Percentiles rank a stretch among this genome's conserved stretches.
These are phyloP conservation scores for Macquaria ambigua DNA, from an alignment of 2,113 vertebrate species.

Conservation along the genomic window DNA sequence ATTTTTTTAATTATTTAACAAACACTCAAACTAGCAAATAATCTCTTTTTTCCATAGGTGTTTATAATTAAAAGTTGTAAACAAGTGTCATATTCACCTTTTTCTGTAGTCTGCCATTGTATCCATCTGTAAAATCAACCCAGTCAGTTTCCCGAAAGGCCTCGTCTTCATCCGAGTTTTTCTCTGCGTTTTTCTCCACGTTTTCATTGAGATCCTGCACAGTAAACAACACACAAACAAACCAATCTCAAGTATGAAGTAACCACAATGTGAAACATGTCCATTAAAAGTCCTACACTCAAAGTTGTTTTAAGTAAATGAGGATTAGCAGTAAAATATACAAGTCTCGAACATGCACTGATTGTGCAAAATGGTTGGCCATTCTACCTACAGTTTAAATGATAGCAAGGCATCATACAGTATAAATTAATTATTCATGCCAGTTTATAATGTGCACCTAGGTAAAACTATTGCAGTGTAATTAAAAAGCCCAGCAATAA, in stretches of 20 bases:
- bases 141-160: slow-evolving; percentile 77
- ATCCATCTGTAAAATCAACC: slow-evolving; percentile 79
- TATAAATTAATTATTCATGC: not conserved
- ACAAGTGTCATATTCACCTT: slow-evolving; percentile 70
- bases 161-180: slow-evolving; percentile 65
- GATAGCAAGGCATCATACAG: not conserved
- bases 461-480: not conserved
- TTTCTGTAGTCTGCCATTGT: slow-evolving; percentile 68
- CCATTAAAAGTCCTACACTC: not conserved
- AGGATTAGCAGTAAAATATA: not conserved
- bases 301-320: not conserved
- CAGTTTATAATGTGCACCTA: not conserved
- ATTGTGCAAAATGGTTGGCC: not conserved
- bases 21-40: not conserved
- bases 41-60: not conserved
- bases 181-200: slow-evolving; percentile 43
- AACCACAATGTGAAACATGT: not conserved
- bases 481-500: not conserved
- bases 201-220: slow-evolving; percentile 72
- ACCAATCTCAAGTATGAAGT: too few relatives aligned
- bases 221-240: slow-evolving; percentile 27
- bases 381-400: not conserved
- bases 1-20: not conserved
- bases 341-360: not conserved
- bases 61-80: not conserved